phyloP scores from a whole-genome alignment of 2,888 invertebrate genomes.

The Chrysolina haemoptera region DNA sequence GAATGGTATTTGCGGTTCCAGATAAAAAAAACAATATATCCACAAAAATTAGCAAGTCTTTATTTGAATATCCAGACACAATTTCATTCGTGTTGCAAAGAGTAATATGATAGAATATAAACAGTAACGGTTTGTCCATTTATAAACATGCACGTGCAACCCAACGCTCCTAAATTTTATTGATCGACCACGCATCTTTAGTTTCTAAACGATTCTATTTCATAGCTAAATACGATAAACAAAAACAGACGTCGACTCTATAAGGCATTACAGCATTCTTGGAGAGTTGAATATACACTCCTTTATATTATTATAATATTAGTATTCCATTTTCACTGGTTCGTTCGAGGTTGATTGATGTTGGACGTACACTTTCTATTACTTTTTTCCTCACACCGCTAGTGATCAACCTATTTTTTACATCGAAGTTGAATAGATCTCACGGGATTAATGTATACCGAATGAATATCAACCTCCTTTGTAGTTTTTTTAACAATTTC shows the following conservation, averaged over 20 bases:
- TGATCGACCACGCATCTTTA: neutral
- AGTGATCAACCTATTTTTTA: constrained; percentile 2
- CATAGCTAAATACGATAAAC: neutral
- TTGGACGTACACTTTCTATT: constrained; percentile 2
- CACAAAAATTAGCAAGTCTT: too few species aligned
- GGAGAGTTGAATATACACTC: constrained; percentile 15
- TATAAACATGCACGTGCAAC: neutral
- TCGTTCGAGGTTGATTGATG: constrained; percentile 3
- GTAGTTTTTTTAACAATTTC: neutral
- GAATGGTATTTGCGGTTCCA: too few species aligned
- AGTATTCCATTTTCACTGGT: constrained; percentile 21
- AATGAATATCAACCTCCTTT: neutral
- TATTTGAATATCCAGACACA: too few species aligned
- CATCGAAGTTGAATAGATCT: neutral
- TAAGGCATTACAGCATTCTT: constrained; percentile 19
- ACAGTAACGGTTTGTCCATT: neutral
- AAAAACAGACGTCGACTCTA: neutral
- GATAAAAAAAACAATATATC: too few species aligned
- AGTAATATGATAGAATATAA: too few species aligned
- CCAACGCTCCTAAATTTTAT: neutral
- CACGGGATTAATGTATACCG: neutral
- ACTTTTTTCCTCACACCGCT: neutral
- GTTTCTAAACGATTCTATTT: constrained; percentile 2
- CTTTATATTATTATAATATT: constrained; percentile 20
- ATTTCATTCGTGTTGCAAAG: too few species aligned